Base-by-base conservation (phyloP, 2,888 invertebrate species). In the Drosophila rellima region DNA sequence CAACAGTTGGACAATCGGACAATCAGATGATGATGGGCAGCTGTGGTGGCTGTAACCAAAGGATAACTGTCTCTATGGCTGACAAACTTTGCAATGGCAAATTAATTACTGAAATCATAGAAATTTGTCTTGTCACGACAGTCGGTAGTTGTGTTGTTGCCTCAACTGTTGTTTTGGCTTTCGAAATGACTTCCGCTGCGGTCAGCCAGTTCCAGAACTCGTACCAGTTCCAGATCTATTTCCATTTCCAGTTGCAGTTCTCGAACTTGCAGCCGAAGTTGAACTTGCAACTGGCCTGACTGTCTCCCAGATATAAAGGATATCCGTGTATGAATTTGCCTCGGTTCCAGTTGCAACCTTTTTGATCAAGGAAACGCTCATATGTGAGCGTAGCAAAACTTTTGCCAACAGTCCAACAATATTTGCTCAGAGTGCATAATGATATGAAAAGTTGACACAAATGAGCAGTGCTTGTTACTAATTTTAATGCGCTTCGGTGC, bases 401-500 rank as follows among this genome's bases (percentile, higher is more conserved):
- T 88, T 78, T 42, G 33, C 23, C 68, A 65, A 48, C 37, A 51
- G 68, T 74, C 59, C 68, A 78, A 42, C 84, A 90, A 89, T 86
- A 89, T 90, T 90, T 90, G 79, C 80, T 82, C 80, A 61, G 85
- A 88, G 88, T 85, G 87, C 88, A 90, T 88, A 90, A 87, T 90
- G 90, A 82, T 89, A 87, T 83, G 80, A 78, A 90, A 90, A 90
- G 83, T 90, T 90, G 89, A 85, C 85, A 83, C 82, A 90, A 90
- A 90, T 90, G 90, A 90, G 90, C 85, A 81, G 80, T 73, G 82
- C 84, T 90, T 87, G 88, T 85, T 88, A 85, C 88, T 87, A 85
- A 90, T 86, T 86, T 86, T 78, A 86, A 80, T 85, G 74, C 78
- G 83, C 74, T 76, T 74, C 68, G 71, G 50, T 66, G 88, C 70